Evolutionary conservation across 92 coral and sea anemone species (phyloP), one percentile per base, ranked within the genome.

Genomic region (Micromussa lordhowensis): DNA sequence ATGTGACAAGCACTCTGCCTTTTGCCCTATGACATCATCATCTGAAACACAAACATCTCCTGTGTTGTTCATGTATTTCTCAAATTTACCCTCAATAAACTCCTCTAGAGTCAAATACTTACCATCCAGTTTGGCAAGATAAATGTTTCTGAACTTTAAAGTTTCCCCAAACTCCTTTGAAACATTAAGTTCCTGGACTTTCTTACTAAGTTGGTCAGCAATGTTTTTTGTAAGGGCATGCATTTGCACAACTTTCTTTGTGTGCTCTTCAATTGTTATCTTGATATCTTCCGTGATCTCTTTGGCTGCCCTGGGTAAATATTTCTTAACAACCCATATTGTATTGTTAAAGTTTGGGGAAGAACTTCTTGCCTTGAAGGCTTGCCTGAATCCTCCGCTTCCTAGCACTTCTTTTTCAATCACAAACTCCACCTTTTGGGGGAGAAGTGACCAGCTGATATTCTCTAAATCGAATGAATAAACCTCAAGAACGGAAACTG

Each of bases 41-140:
- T 24, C 36, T 35, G 83, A 64, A n/a, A 88, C 86, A 85, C 90
- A 92, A 34, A 68, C 64, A 51, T 64, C 69, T 1, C 94, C 92
- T 58, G 81, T 91, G 63, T 91, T 91, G 85, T 91, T 86, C 48
- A 91, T 86, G 72, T 86, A 91, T 71, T 91, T 91, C 76, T 82
- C 79, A 72, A 91, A 88, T 48, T 78, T 71, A 32, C 91, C 91
- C 24, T 78, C 51, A 31, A 88, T 86, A 69, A 69, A 91, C 85
- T 88, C 87, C 75, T 91, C 94, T 66, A 91, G 83, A 72, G 94
- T 91, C 22, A 88, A 84, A 91, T 35, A 77, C 73, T 88, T 88
- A 83, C 80, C 48, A 68, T 91, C 86, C 24, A 74, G 69, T 59
- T 70, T 78, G 81, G 88, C 91, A 48, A 82, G 81, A 85, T 48